phyloP scores from a whole-genome alignment of 1,140 invertebrate species.

The Aphaenogaster floridana region DNA sequence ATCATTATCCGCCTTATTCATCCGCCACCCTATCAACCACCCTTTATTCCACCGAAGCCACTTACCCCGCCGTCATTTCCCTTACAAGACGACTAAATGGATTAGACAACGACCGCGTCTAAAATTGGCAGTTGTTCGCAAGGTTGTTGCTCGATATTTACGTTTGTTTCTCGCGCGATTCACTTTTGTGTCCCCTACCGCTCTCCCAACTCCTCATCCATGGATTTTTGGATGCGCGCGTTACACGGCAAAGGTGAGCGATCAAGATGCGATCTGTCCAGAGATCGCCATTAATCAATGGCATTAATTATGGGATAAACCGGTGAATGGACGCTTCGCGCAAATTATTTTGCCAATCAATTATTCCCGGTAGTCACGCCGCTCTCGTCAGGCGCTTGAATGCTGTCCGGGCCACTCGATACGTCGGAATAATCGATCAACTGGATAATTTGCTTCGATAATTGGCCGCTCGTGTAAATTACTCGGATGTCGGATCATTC shows the following conservation, averaged over 20 bases:
- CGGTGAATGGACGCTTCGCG: slow-evolving; percentile 25
- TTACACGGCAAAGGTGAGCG: slow-evolving; percentile 31
- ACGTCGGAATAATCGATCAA: slow-evolving; percentile 63
- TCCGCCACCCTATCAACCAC: slow-evolving; percentile 63
- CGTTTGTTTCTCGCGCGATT: slow-evolving; percentile 38
- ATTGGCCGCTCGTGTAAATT: slow-evolving; percentile 58
- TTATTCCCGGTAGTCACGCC: slow-evolving; percentile 54
- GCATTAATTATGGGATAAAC: slow-evolving; percentile 53
- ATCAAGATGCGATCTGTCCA: neutral
- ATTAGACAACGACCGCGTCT: slow-evolving; percentile 71
- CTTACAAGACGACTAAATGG: slow-evolving; percentile 16
- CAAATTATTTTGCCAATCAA: slow-evolving; percentile 64
- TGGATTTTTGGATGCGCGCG: slow-evolving; percentile 18
- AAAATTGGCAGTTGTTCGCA: slow-evolving; percentile 83
- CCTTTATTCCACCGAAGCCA: slow-evolving; percentile 34
- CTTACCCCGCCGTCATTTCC: neutral
- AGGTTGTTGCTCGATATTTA: slow-evolving; percentile 50
- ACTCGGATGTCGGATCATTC: slow-evolving; percentile 67
- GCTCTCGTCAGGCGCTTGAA: slow-evolving; percentile 52
- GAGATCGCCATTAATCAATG: slow-evolving; percentile 38
- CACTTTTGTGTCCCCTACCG: neutral
- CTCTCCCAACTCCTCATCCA: neutral
- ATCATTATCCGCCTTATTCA: slow-evolving; percentile 25
- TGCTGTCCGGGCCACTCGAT: slow-evolving; percentile 58
- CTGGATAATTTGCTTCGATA: slow-evolving; percentile 58